phyloP scores from a whole-genome alignment of 2,888 invertebrate genomes.

The Synanthedon vespiformis region DNA sequence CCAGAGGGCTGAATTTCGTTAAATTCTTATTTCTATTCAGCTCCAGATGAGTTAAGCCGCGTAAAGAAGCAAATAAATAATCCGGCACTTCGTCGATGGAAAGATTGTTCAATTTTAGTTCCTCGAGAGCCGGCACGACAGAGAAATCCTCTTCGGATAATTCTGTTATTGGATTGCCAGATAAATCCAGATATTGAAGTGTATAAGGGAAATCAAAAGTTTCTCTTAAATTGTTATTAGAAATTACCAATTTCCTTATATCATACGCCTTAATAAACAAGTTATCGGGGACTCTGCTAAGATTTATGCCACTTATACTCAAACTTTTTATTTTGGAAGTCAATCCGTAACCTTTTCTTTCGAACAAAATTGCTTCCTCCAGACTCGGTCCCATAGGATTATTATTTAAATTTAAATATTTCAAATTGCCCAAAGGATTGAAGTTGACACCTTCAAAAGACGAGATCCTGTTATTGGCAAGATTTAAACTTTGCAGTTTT shows the following conservation, averaged over 20 bases:
- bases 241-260: slow-evolving; percentile 50
- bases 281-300: slow-evolving; percentile 39
- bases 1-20: slow-evolving; percentile 50
- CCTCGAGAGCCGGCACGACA: slow-evolving; percentile 61
- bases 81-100: slow-evolving; percentile 60
- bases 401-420: slow-evolving; percentile 50
- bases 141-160: slow-evolving; percentile 60
- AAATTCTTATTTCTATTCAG: slow-evolving; percentile 69
- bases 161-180: slow-evolving; percentile 67
- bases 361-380: slow-evolving; percentile 37
- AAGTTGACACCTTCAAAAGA: slow-evolving; percentile 44
- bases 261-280: slow-evolving; percentile 56
- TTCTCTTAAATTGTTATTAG: slow-evolving; percentile 64
- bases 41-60: slow-evolving; percentile 58
- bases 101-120: slow-evolving; percentile 70
- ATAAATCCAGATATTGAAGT: slow-evolving; percentile 72
- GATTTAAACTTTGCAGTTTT: slow-evolving; percentile 50
- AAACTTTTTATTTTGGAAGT: slow-evolving; percentile 38
- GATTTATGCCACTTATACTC: slow-evolving; percentile 37
- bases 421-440: slow-evolving; percentile 40
- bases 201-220: slow-evolving; percentile 70
- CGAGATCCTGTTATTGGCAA: slow-evolving; percentile 52
- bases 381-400: slow-evolving; percentile 49
- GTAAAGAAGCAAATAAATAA: slow-evolving; percentile 68
- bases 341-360: slow-evolving; percentile 40